These are phyloP conservation scores for Pseudochirops cupreus DNA, from an alignment of 2,797 vertebrate genomes.

Conservation along the genomic window DNA sequence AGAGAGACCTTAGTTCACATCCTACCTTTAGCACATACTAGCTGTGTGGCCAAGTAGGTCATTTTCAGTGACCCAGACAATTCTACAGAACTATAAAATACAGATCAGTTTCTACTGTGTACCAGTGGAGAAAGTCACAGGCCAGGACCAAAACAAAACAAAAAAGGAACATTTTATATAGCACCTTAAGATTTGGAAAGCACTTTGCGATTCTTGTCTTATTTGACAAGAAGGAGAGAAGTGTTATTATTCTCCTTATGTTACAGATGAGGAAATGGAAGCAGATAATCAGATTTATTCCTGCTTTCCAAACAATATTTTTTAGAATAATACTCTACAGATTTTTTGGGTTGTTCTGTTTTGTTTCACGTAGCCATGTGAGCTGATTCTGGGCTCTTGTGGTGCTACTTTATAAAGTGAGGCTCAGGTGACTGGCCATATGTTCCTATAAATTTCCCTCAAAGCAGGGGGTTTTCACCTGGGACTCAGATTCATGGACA, in stretches of 20 bases:
- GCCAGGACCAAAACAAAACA: neutral
- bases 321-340: fast-evolving
- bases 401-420: conserved; percentile 22
- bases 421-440: neutral
- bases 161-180: neutral
- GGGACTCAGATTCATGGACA: neutral
- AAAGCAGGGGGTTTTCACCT: conserved; percentile 23
- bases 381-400: conserved; percentile 13
- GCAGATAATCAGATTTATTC: neutral
- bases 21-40: neutral
- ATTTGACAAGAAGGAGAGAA: neutral
- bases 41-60: neutral
- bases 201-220: neutral
- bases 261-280: neutral
- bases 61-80: neutral
- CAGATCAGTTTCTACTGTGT: neutral
- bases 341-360: conserved; percentile 5
- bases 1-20: neutral
- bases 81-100: neutral
- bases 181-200: neutral
- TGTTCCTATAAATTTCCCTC: neutral
- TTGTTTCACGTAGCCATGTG: neutral
- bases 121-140: neutral
- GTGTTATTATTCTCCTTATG: neutral
- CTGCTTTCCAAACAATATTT: conserved; percentile 27